Evolutionary conservation across 2,888 invertebrate genomes (phyloP).

Genomic region (Epinotia nisella): DNA sequence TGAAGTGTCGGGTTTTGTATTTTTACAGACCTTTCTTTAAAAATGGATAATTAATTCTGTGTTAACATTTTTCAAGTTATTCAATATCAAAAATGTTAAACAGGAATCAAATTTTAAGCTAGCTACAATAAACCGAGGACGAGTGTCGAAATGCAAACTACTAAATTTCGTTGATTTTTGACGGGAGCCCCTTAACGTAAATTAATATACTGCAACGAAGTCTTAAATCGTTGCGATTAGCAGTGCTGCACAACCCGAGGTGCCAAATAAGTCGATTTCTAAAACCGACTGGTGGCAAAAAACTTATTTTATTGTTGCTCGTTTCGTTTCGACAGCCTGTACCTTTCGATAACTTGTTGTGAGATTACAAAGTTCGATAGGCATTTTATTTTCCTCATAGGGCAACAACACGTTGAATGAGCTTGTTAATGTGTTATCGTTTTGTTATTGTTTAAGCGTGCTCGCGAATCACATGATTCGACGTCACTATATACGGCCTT

Average conservation of each 20-base stretch:
- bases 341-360: conserved; percentile 25
- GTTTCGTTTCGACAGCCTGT: conserved; percentile 22
- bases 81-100: too few relatives aligned
- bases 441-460: neutral
- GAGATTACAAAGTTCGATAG: conserved; percentile 7
- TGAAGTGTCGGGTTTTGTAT: too few relatives aligned
- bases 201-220: neutral
- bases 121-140: too few relatives aligned
- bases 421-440: neutral
- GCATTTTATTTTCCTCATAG: conserved; percentile 31
- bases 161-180: too few relatives aligned
- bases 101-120: too few relatives aligned
- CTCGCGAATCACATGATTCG: too few relatives aligned
- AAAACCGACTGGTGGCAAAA: conserved; percentile 15
- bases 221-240: neutral
- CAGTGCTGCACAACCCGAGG: neutral
- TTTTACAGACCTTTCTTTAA: too few relatives aligned
- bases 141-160: too few relatives aligned
- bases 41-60: too few relatives aligned
- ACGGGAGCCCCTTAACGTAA: too few relatives aligned
- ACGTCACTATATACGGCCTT: too few relatives aligned
- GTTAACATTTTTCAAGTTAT: too few relatives aligned
- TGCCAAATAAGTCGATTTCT: conserved; percentile 13
- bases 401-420: conserved; percentile 2
- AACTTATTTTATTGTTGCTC: conserved; percentile 17